These are phyloP conservation scores for Odocoileus virginianus DNA, from an alignment of 2,113 vertebrate genomes.

Conservation along the genomic window DNA sequence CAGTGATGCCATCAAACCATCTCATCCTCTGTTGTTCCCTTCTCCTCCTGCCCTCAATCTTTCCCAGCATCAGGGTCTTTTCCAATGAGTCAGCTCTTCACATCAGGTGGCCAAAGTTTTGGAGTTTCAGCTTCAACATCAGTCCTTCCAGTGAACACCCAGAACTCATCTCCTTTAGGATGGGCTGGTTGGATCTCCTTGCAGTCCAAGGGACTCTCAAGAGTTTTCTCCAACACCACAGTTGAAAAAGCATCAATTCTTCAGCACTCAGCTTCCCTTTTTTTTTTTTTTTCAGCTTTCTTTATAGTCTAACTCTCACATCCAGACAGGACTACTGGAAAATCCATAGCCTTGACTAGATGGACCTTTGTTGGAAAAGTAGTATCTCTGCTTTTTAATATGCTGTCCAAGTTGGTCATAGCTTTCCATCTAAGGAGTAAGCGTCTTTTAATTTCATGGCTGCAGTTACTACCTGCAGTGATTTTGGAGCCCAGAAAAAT, in stretches of 20 bases:
- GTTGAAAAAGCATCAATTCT: background rate
- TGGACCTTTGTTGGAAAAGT: background rate
- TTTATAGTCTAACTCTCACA: background rate
- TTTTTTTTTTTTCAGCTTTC: background rate
- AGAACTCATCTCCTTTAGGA: background rate
- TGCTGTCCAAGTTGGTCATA: background rate
- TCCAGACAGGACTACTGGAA: background rate
- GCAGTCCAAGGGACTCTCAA: background rate
- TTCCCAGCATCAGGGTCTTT: background rate
- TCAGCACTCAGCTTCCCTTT: rapidly evolving
- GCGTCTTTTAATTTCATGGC: background rate
- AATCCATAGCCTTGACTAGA: background rate
- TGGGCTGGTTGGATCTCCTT: background rate
- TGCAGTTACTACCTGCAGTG: background rate
- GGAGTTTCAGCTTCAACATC: background rate
- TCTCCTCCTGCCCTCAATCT: background rate
- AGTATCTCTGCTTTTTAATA: background rate
- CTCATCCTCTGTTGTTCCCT: background rate
- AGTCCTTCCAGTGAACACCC: background rate
- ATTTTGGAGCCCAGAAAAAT: rapidly evolving
- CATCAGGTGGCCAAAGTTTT: background rate
- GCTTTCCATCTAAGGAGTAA: background rate
- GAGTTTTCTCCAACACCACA: background rate
- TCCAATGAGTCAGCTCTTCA: background rate
- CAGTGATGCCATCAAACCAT: background rate